These are phyloP conservation scores for Merops nubicus DNA, from an alignment of 2,113 vertebrate genomes.

Conservation along the genomic window DNA sequence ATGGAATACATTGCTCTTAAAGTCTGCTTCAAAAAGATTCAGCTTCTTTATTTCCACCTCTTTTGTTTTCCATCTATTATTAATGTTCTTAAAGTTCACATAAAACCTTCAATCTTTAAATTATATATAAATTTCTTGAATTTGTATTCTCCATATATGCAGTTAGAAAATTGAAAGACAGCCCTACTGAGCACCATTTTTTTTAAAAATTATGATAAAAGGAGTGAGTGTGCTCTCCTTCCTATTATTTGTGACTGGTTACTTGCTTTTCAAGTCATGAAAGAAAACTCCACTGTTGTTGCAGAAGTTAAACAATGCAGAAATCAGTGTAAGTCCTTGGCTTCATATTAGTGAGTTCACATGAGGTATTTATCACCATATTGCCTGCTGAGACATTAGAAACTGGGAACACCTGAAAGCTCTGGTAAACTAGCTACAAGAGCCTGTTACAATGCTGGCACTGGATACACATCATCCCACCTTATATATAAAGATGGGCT, in stretches of 20 bases:
- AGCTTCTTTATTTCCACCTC: background rate
- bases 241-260: background rate
- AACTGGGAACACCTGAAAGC: background rate
- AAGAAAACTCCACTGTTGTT: background rate
- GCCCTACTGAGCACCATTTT: background rate
- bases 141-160: background rate
- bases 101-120: background rate
- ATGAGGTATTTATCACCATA: accelerated
- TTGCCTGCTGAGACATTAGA: background rate
- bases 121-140: background rate
- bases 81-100: background rate
- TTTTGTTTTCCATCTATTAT: background rate
- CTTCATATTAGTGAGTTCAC: background rate
- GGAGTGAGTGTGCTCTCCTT: background rate
- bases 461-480: background rate
- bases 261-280: background rate
- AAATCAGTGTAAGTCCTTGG: background rate
- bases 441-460: accelerated
- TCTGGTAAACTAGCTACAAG: background rate
- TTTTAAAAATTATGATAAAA: background rate
- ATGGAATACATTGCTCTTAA: background rate
- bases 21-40: background rate
- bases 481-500: no score
- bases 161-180: background rate
- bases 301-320: background rate